Evolutionary conservation across 2,113 vertebrate species (phyloP), one percentile per base, ranked within the genome.

Genomic region (Daphoenositta chrysoptera): DNA sequence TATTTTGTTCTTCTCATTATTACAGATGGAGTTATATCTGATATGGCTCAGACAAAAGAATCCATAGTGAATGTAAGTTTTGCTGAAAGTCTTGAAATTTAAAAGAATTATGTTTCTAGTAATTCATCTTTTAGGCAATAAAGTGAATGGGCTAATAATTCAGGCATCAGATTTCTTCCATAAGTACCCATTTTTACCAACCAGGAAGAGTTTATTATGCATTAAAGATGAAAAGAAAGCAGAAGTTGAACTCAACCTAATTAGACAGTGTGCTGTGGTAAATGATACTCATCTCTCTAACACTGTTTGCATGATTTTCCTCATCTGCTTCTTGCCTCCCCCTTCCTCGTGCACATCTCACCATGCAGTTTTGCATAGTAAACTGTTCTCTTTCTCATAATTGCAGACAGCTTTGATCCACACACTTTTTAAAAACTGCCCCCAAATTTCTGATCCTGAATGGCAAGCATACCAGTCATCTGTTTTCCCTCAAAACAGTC

Each of bases 21-120:
- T 96, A 99, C 99, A 13, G 99, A 99, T 16, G 99, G 99, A 31
- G 99, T 99, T 90, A 99, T 99, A 98, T 99, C 99, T 24, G 99
- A 99, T 95, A 99, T 99, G 99, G 99, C 99, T 87, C 99, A 99
- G 96, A 98, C 99, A 44, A 99, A 99, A 97, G 99, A 99, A 96
- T 99, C 99, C 31, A 99, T 99, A 69, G 99, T 99, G 75, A 99
- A 99, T 8, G 99, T 99, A 97, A 99, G 99, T 96, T 37, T 19
- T 71, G 69, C 51, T 88, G 61, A 37, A 86, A 77, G 10, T 85
- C 30, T 50, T 84, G 26, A 64, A 51, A 53, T 58, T 17, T n/a
- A 40, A 45, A 90, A 75, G 19, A 30, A 39, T 40, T 82, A 13
- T 39, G 2, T 57, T 83, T 83, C 30, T 40, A n/a, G 39, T 11